These are phyloP conservation scores for Microtus pennsylvanicus DNA, from an alignment of 2,113 vertebrate genomes.

Conservation along the genomic window DNA sequence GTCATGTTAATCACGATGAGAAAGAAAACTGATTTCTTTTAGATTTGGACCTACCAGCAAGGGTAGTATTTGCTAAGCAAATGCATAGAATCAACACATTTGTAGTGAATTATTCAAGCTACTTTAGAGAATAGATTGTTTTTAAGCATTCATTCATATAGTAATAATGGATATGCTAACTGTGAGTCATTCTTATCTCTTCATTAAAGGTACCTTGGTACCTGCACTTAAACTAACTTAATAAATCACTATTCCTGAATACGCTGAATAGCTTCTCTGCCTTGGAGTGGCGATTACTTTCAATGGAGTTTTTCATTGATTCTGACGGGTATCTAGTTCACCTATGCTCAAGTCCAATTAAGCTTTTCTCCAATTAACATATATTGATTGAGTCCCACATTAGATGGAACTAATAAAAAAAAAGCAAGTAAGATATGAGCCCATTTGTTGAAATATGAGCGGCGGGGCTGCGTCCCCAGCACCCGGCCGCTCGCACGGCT, in stretches of 20 bases:
- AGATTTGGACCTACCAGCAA: slow-evolving; percentile 17
- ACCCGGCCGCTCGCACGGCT: too few species aligned
- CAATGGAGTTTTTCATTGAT: not conserved
- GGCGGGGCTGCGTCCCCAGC: too few species aligned
- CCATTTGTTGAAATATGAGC: too few species aligned
- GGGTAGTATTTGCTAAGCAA: slow-evolving; percentile 58
- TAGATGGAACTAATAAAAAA: not conserved
- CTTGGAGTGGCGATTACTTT: slow-evolving; percentile 10
- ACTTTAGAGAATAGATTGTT: slow-evolving; percentile 66
- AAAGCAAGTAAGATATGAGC: not conserved
- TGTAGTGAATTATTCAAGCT: slow-evolving; percentile 56
- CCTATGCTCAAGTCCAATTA: not conserved
- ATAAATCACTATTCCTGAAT: slow-evolving; percentile 37
- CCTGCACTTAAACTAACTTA: not conserved
- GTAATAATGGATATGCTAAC: slow-evolving; percentile 64
- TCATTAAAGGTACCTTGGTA: slow-evolving; percentile 39
- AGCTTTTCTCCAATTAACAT: slow-evolving; percentile 20
- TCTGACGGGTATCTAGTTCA: not conserved
- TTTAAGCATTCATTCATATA: slow-evolving; percentile 60
- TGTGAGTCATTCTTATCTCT: slow-evolving; percentile 56
- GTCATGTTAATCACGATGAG: not conserved
- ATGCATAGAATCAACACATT: slow-evolving; percentile 55
- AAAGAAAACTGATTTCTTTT: slow-evolving; percentile 8
- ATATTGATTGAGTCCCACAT: not conserved
- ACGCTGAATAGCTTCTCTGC: not conserved